These are phyloP conservation scores for Isoperla grammatica DNA, from an alignment of 2,888 invertebrate species.

Conservation along the genomic window DNA sequence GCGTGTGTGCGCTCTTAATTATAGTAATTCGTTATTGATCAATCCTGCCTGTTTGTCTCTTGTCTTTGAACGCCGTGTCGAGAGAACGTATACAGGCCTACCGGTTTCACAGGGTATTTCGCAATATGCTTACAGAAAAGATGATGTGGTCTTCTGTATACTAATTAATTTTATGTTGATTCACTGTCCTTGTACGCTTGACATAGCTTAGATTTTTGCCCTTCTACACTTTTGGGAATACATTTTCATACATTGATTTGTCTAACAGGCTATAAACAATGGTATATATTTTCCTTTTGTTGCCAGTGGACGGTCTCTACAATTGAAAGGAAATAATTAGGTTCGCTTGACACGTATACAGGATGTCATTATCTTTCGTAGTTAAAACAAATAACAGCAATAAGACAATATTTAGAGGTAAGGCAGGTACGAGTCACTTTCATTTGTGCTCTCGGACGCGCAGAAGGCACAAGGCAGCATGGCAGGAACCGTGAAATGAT, in stretches of 20 bases:
- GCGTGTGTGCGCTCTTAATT: background rate
- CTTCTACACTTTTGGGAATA: no score
- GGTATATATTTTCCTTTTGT: background rate
- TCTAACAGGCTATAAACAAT: background rate
- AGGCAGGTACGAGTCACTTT: no score
- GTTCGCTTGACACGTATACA: conserved; percentile 20
- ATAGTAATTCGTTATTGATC: conserved; percentile 13
- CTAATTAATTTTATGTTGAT: no score
- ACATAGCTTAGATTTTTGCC: no score
- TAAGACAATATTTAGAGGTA: background rate
- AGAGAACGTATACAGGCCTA: no score
- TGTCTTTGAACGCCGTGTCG: background rate
- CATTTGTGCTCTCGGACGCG: no score
- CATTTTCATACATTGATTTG: no score
- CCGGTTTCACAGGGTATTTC: no score
- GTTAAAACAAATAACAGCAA: conserved; percentile 6
- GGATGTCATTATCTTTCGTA: conserved; percentile 25
- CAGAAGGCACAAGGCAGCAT: no score
- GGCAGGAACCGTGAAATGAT: conserved; percentile 18
- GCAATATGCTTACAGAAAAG: no score
- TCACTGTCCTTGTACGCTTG: no score
- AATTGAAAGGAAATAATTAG: conserved; percentile 15
- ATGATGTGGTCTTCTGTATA: no score
- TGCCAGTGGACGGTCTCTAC: background rate
- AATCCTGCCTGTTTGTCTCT: conserved; percentile 3